Evolutionary conservation across 2,797 vertebrate species (phyloP).

Genomic region (Tokudaia tokunoshimensis): DNA sequence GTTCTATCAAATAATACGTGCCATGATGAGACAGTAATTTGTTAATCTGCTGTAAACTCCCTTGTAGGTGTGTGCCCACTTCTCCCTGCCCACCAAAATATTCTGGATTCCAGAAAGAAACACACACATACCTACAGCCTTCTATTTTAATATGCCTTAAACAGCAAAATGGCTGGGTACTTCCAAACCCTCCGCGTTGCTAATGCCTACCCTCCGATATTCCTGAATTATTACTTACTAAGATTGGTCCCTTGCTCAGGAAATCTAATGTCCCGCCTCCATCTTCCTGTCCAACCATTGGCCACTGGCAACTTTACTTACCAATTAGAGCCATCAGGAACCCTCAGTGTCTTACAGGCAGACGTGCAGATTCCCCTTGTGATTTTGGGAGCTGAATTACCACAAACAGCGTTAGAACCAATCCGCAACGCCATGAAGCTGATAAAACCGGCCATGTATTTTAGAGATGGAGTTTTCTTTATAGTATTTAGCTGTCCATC

Average conservation of each 20-base stretch:
- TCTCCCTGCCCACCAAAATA: too few relatives aligned
- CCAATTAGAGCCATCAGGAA: background rate
- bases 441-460: background rate
- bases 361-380: background rate
- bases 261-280: too few relatives aligned
- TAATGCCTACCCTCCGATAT: background rate
- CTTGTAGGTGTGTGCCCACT: too few relatives aligned
- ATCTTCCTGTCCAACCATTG: background rate
- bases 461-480: background rate
- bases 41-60: too few relatives aligned
- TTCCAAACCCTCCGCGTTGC: background rate
- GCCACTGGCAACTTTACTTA: background rate
- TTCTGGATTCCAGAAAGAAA: too few relatives aligned
- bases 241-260: background rate
- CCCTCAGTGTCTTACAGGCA: background rate
- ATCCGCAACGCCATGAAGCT: background rate
- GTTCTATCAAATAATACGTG: background rate
- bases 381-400: background rate
- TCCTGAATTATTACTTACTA: background rate
- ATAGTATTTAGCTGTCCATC: background rate
- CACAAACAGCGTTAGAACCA: background rate
- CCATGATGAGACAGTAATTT: too few relatives aligned
- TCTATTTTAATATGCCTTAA: background rate
- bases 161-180: background rate
- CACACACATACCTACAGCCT: background rate